Percentiles rank a stretch among this genome's conserved stretches.
Evolutionary conservation across 1,140 invertebrate species (phyloP).

Genomic region (Drosophila nebulosa): DNA sequence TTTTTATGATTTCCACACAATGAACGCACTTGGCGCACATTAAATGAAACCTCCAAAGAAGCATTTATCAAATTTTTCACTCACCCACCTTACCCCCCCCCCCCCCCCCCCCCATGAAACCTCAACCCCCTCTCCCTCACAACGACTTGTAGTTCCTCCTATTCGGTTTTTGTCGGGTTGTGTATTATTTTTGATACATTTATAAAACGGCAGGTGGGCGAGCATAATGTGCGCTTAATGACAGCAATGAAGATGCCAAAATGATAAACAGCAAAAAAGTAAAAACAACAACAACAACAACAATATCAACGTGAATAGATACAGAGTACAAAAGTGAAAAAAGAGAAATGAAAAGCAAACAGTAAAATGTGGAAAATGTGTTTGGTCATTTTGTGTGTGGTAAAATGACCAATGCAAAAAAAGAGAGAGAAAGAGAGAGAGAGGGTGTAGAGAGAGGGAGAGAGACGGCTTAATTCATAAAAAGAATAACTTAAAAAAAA

Average conservation of each 20-base stretch:
- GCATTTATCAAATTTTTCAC: constrained; percentile 75
- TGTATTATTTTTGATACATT: constrained; percentile 60
- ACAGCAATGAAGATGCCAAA: constrained; percentile 77
- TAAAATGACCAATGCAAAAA: not conserved
- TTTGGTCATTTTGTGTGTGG: constrained; percentile 49
- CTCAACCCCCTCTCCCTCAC: constrained; percentile 3
- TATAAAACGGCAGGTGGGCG: constrained; percentile 65
- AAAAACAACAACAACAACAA: constrained; percentile 34
- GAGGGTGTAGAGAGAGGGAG: too few relatives aligned
- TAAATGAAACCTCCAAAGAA: constrained; percentile 70
- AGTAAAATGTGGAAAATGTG: constrained; percentile 55
- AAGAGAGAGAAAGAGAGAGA: too few relatives aligned
- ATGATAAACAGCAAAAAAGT: constrained; percentile 71
- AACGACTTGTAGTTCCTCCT: too few relatives aligned
- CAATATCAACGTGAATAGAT: not conserved
- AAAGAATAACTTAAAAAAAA: not conserved
- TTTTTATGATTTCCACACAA: constrained; percentile 70
- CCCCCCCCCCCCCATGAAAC: constrained; percentile 33
- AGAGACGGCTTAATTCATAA: too few relatives aligned
- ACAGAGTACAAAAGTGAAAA: too few relatives aligned
- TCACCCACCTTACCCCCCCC: constrained; percentile 46
- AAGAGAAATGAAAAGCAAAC: constrained; percentile 51
- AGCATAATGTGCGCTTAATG: constrained; percentile 70
- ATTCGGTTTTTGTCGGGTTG: constrained; percentile 10
- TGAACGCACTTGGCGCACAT: constrained; percentile 72